Base-by-base conservation (phyloP, 2,113 vertebrate genomes). In the Xiphophorus maculatus region DNA sequence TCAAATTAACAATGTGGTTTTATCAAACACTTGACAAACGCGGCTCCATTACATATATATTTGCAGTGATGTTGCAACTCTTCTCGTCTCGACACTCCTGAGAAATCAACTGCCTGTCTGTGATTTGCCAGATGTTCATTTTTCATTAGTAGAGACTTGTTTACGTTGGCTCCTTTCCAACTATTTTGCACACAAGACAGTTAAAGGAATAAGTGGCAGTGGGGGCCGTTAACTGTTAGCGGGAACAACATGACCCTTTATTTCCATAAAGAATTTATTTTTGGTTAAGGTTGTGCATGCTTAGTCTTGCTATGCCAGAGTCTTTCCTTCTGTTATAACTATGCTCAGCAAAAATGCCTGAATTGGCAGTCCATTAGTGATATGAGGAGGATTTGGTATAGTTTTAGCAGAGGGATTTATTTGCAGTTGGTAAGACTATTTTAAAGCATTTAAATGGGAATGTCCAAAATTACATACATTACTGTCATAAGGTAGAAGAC, bases 131-230 rank as follows among this genome's bases (percentile, higher is more conserved):
- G 29, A 44, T 70, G 67, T 54, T 73, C 5, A 62, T 76, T 76
- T 69, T 32, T 65, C 54, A 51, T 68, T 63, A 48, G 44, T 48
- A 19, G 44, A 48, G 44, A 48, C 17, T 48, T 48, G 33, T 79
- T 83, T 78, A 78, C 35, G 48, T 66, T 40, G 44, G 66, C 66
- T 58, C 7, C 62, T 63, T 58, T 42, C 33, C 61, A 80, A 69
- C 67, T 42, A 3, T 22, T 32, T 35, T 28, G 48, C 71, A 73
- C 33, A 70, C 22, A 32, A 62, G 51, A 58, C 28, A 40, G 12
- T 17, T 54, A 30, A 63, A 80, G 42, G 66, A 69, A 42, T 40
- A 44, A 70, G 32, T 19, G 29, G 28, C 37, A 61, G 60, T 66
- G n/a, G 10, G 29, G 63, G 32, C 32, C 22, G 22, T 3, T 35